Percentiles rank a stretch among this genome's conserved stretches.
Conservation (phyloP, 2,888 invertebrate genomes). For the Nomada fucata region DNA sequence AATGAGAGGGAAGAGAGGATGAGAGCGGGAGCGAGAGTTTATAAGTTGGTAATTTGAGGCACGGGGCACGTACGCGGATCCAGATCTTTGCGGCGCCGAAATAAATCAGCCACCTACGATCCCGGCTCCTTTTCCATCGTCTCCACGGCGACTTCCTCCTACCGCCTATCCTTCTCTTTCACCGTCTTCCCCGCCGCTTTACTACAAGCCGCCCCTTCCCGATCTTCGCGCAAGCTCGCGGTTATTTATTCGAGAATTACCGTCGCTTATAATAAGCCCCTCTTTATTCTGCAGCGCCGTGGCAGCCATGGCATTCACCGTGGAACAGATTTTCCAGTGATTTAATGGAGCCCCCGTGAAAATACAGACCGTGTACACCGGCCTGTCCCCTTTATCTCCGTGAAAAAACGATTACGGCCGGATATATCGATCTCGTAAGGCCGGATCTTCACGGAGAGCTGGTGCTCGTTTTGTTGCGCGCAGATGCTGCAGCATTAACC, state of each 20-base stretch:
- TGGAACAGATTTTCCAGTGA: conserved; percentile 83
- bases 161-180: conserved; percentile 32
- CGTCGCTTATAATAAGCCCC: conserved; percentile 84
- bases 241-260: conserved; percentile 84
- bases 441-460: conserved; percentile 11
- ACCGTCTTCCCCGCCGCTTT: conserved; percentile 36
- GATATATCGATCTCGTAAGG: conserved; percentile 47
- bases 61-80: conserved; percentile 83
- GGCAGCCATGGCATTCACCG: conserved; percentile 76
- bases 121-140: conserved; percentile 64
- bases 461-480: conserved; percentile 32
- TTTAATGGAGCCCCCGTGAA: conserved; percentile 81
- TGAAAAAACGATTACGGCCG: conserved; percentile 48
- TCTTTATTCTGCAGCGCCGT: conserved; percentile 81
- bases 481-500: conserved; percentile 19
- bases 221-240: conserved; percentile 78
- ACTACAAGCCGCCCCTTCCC: conserved; percentile 69
- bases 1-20: conserved; percentile 26
- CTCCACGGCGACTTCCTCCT: conserved; percentile 46
- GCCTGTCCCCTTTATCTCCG: conserved; percentile 40
- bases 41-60: conserved; percentile 84
- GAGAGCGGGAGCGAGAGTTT: conserved; percentile 75
- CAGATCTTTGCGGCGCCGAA: conserved; percentile 83
- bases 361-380: conserved; percentile 65
- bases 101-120: conserved; percentile 83